Percentiles rank a stretch among this genome's conserved stretches.
These are phyloP conservation scores for Arbacia lixula DNA, from an alignment of 53 echinoderm and acorn worm species.

Conservation along the genomic window DNA sequence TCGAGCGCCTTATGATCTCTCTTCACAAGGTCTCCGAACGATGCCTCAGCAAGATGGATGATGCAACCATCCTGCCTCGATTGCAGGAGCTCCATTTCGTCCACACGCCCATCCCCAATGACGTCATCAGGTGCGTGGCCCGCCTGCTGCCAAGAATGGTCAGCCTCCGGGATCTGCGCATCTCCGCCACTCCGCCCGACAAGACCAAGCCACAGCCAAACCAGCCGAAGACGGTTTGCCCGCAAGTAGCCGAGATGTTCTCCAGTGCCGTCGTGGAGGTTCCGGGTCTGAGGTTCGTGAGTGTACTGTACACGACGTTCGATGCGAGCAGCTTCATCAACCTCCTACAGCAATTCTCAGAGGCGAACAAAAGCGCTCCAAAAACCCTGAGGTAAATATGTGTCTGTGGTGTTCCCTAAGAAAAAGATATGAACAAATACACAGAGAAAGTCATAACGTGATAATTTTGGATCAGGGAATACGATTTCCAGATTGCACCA, in stretches of 20 bases:
- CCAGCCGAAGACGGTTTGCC: background rate
- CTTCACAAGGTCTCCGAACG: slow-evolving; percentile 55
- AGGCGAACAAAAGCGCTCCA: slow-evolving; percentile 8
- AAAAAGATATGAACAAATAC: too few species aligned
- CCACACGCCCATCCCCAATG: slow-evolving; percentile 63
- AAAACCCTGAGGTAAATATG: slow-evolving; percentile 60
- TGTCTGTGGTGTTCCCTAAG: too few species aligned
- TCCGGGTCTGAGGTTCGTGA: slow-evolving; percentile 41
- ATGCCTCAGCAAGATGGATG: slow-evolving; percentile 22
- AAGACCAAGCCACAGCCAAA: background rate
- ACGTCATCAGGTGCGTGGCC: slow-evolving; percentile 52
- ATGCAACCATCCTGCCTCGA: background rate
- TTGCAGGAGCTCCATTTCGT: slow-evolving; percentile 65
- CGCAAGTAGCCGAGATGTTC: background rate
- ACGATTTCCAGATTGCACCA: too few species aligned
- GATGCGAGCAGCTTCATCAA: slow-evolving; percentile 28
- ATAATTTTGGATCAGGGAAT: too few species aligned
- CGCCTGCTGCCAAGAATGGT: slow-evolving; percentile 21
- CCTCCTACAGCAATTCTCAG: slow-evolving; percentile 29
- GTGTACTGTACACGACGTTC: slow-evolving; percentile 61
- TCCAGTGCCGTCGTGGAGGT: background rate
- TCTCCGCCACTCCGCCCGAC: slow-evolving; percentile 52
- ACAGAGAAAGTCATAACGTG: too few species aligned
- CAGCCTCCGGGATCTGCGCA: slow-evolving; percentile 54
- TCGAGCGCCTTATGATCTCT: slow-evolving; percentile 46